Evolutionary conservation across 2,113 vertebrate species (phyloP).

Genomic region (Ivindomyrus marchei): DNA sequence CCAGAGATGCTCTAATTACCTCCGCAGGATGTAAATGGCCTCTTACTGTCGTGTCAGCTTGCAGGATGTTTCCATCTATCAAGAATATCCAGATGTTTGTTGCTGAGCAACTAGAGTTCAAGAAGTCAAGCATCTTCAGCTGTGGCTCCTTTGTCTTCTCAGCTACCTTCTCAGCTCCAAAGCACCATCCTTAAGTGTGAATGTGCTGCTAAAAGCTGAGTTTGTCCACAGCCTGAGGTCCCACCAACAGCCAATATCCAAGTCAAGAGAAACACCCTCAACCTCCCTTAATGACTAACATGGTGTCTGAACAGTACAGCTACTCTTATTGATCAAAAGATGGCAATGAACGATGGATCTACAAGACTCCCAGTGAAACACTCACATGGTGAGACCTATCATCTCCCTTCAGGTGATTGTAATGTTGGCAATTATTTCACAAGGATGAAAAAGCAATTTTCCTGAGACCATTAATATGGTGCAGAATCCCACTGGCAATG

Average conservation of each 20-base stretch:
- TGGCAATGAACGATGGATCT: not conserved
- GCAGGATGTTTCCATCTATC: not conserved
- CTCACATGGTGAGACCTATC: not conserved
- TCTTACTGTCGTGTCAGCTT: not conserved
- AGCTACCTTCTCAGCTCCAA: not conserved
- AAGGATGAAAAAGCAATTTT: not conserved
- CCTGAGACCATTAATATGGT: slow-evolving; percentile 3
- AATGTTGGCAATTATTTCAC: not conserved
- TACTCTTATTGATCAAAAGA: not conserved
- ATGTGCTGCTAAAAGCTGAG: not conserved
- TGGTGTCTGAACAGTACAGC: not conserved
- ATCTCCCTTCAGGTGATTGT: not conserved
- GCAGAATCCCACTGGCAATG: slow-evolving; percentile 3
- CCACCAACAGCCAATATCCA: not conserved
- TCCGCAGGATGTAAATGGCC: not conserved
- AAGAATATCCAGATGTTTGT: slow-evolving; percentile 9
- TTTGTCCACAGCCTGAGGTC: not conserved
- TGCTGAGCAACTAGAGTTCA: slow-evolving; percentile 1
- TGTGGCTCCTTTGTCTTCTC: not conserved
- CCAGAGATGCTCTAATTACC: not conserved
- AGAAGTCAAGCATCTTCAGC: not conserved
- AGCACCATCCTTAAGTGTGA: not conserved
- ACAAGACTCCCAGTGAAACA: not conserved
- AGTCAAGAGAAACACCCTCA: not conserved
- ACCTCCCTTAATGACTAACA: not conserved